A percentile compares a stretch with the other conserved stretches of the same genome.
phyloP scores from a whole-genome alignment of 2,888 invertebrate genomes.

The Caradrina clavipalpis region DNA sequence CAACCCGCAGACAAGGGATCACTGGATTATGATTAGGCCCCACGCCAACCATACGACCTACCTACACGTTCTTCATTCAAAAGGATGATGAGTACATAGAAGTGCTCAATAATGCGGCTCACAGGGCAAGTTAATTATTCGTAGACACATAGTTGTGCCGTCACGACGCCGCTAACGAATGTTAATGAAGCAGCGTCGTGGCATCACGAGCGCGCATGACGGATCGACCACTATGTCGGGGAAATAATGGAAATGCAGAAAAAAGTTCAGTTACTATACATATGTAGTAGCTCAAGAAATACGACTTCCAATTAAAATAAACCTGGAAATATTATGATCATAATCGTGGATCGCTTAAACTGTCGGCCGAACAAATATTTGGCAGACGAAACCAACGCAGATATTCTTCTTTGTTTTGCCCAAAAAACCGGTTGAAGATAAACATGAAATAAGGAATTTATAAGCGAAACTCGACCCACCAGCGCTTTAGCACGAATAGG shows the following conservation, averaged over 20 bases:
- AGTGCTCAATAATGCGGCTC: constrained; percentile 28
- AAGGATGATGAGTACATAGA: constrained; percentile 13
- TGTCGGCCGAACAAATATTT: constrained; percentile 15
- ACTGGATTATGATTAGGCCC: no score
- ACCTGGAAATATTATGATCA: neutral
- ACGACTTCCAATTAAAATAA: no score
- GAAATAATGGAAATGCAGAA: constrained; percentile 22
- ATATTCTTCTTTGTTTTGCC: constrained; percentile 21
- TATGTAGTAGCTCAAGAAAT: neutral
- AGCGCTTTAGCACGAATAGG: constrained; percentile 1
- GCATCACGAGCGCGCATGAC: constrained; percentile 44
- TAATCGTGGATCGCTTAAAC: neutral
- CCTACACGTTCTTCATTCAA: constrained; percentile 25
- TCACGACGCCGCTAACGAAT: constrained; percentile 54
- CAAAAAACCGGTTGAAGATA: constrained; percentile 23
- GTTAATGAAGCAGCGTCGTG: constrained; percentile 49
- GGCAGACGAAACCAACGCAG: constrained; percentile 14
- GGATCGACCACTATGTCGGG: constrained; percentile 12
- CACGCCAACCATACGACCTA: neutral
- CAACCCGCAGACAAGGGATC: neutral
- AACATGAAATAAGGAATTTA: constrained; percentile 25
- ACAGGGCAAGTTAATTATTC: constrained; percentile 53
- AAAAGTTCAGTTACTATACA: constrained; percentile 16
- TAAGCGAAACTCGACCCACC: constrained; percentile 12
- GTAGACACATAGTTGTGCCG: constrained; percentile 42